A percentile compares a stretch with the other conserved stretches of the same genome.
These are phyloP conservation scores for Anguilla obscura DNA, from an alignment of 2,797 vertebrate genomes.

Conservation along the genomic window DNA sequence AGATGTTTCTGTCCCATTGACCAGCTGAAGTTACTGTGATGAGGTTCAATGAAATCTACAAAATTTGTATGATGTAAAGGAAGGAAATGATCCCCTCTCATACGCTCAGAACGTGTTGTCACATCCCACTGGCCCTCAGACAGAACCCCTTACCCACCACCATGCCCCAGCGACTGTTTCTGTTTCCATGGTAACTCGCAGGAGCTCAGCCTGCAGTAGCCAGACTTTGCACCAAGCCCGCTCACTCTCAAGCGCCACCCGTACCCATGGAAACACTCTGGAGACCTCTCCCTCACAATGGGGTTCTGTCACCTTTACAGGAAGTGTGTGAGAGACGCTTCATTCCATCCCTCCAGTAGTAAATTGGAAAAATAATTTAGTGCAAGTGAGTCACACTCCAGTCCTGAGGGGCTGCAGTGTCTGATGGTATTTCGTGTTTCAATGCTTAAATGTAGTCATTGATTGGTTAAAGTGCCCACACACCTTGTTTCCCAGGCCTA, in stretches of 20 bases:
- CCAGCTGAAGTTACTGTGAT: not conserved
- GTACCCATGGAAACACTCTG: not conserved
- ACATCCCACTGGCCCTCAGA: not conserved
- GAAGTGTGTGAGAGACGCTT: not conserved
- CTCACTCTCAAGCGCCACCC: not conserved
- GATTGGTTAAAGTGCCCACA: not conserved
- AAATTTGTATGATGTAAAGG: not conserved
- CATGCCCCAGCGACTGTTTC: not conserved
- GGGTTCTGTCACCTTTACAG: not conserved
- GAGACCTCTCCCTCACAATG: not conserved
- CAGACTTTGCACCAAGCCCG: not conserved
- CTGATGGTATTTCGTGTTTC: not conserved
- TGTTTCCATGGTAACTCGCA: conserved; percentile 1
- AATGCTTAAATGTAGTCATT: not conserved
- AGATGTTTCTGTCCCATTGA: not conserved
- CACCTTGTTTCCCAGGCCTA: not conserved
- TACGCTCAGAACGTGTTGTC: not conserved
- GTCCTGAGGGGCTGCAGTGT: not conserved
- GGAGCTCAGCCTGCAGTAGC: not conserved
- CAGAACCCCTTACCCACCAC: not conserved
- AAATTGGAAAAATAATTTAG: conserved; percentile 3
- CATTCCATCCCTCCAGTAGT: not conserved
- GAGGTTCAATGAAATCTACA: not conserved
- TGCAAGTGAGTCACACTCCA: not conserved
- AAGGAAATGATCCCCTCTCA: not conserved